phyloP scores from a whole-genome alignment of 2,888 invertebrate species.

The Tetramorium bicarinatum region DNA sequence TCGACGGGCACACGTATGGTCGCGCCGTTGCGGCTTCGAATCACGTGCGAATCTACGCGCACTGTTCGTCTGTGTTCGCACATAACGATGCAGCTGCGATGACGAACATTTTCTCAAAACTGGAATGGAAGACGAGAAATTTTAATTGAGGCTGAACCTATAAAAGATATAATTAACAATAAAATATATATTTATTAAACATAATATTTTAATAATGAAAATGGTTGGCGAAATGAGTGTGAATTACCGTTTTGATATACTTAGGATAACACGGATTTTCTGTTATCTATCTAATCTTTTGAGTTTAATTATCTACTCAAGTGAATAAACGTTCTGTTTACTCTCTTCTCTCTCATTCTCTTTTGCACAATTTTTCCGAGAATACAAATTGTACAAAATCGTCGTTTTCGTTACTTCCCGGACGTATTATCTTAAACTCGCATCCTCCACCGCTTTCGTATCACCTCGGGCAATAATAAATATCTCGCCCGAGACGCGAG shows the following conservation, averaged over 20 bases:
- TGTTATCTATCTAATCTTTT: background rate
- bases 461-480: slow-evolving; percentile 54
- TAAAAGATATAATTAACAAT: background rate
- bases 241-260: background rate
- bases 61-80: slow-evolving; percentile 13
- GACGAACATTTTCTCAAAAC: slow-evolving; percentile 8
- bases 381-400: slow-evolving; percentile 6
- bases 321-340: background rate
- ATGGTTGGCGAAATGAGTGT: background rate
- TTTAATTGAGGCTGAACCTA: background rate
- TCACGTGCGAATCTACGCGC: slow-evolving; percentile 37
- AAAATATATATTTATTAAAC: background rate
- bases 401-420: slow-evolving; percentile 36
- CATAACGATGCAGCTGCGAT: background rate
- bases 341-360: background rate
- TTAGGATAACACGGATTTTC: background rate
- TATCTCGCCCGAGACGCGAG: slow-evolving; percentile 49
- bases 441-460: slow-evolving; percentile 34
- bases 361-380: slow-evolving; percentile 9
- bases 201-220: slow-evolving; percentile 19
- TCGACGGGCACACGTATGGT: background rate
- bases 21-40: slow-evolving; percentile 11
- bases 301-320: background rate
- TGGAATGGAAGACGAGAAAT: background rate
- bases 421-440: slow-evolving; percentile 48